These are phyloP conservation scores for Caenorhabditis japonica DNA, from an alignment of 2,888 invertebrate species.

Conservation along the genomic window DNA sequence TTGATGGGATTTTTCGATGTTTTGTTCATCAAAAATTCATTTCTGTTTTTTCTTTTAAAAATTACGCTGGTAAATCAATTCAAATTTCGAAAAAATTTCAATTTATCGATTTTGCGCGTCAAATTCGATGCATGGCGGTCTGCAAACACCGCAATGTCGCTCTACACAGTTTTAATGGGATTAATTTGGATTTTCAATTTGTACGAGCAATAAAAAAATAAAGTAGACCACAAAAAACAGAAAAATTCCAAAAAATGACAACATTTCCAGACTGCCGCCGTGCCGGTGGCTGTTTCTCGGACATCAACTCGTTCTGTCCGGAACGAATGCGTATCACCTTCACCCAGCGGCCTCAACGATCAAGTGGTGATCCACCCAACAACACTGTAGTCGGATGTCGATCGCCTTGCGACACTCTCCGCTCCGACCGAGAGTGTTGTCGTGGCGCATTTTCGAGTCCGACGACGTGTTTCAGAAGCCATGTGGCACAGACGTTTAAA, in stretches of 20 bases:
- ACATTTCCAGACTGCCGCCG: conserved; percentile 49
- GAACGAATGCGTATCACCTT: conserved; percentile 18
- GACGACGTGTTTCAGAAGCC: conserved; percentile 78
- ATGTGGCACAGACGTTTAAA: conserved; percentile 80
- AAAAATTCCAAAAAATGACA: too few relatives aligned
- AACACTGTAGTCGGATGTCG: conserved; percentile 78
- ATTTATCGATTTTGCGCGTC: too few relatives aligned
- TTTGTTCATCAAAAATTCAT: too few relatives aligned
- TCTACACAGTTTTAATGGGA: background rate
- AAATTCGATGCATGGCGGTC: too few relatives aligned
- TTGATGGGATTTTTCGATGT: too few relatives aligned
- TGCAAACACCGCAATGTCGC: background rate
- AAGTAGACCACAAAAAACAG: too few relatives aligned
- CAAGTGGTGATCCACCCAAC: background rate
- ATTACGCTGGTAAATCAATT: too few relatives aligned
- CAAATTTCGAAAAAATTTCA: too few relatives aligned
- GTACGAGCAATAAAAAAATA: too few relatives aligned
- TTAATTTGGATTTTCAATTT: background rate
- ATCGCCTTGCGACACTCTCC: conserved; percentile 80
- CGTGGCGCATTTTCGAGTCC: conserved; percentile 78
- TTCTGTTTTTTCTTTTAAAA: too few relatives aligned
- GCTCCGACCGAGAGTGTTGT: conserved; percentile 80
- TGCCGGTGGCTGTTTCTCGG: conserved; percentile 53
- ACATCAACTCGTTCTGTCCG: conserved; percentile 50
- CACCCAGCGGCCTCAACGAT: background rate